phyloP scores from a whole-genome alignment of 2,888 invertebrate genomes.

The Cloeon dipterum region DNA sequence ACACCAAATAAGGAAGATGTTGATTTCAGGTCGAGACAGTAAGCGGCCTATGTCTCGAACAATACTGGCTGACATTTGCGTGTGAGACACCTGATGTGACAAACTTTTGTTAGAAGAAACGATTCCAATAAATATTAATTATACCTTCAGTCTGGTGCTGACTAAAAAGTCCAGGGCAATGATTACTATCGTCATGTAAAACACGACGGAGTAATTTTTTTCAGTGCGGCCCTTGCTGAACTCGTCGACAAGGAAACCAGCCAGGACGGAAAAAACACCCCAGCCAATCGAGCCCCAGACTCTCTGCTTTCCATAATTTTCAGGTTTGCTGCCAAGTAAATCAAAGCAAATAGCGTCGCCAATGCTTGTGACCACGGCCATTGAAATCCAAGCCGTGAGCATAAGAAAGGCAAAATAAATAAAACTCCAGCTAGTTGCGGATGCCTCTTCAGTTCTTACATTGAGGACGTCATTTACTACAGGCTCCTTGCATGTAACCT shows the following conservation, averaged over 20 bases:
- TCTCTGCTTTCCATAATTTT: constrained; percentile 63
- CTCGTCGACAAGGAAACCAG: constrained; percentile 55
- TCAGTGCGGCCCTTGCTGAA: constrained; percentile 35
- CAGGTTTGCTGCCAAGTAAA: constrained; percentile 50
- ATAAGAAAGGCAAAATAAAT: constrained; percentile 56
- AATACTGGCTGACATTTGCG: constrained; percentile 39
- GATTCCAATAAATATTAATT: no score
- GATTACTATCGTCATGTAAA: constrained; percentile 44
- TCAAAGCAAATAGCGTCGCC: constrained; percentile 79
- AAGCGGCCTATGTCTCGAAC: constrained; percentile 41
- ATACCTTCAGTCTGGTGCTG: constrained; percentile 30
- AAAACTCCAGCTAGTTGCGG: constrained; percentile 31
- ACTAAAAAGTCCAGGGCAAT: constrained; percentile 40
- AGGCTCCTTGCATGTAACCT: constrained; percentile 4
- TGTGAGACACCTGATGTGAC: constrained; percentile 21
- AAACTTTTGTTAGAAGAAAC: no score
- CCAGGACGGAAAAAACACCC: constrained; percentile 50
- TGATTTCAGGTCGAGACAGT: constrained; percentile 36
- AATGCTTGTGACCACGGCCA: constrained; percentile 68
- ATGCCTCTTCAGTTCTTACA: constrained; percentile 10
- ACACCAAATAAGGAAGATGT: constrained; percentile 59
- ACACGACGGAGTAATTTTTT: constrained; percentile 61
- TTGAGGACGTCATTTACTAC: constrained; percentile 3
- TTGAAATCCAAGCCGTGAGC: constrained; percentile 58
- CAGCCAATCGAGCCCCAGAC: constrained; percentile 76